Evolutionary conservation across 2,888 invertebrate genomes (phyloP).

Genomic region (Dysmachus trigonus): DNA sequence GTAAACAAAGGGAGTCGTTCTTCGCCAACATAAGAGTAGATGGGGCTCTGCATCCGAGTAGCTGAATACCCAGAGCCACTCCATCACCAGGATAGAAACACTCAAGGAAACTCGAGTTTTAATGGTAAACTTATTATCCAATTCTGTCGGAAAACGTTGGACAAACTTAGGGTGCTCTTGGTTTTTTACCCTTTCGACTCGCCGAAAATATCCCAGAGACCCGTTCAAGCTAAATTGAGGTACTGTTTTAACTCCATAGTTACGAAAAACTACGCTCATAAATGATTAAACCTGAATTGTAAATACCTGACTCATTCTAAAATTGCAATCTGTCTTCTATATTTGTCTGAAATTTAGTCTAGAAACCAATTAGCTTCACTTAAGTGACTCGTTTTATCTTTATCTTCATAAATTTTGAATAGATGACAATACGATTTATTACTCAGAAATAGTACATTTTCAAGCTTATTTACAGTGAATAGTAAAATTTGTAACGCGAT

Average conservation of each 20-base stretch:
- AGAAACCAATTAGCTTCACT: too few relatives aligned
- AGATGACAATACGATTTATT: too few relatives aligned
- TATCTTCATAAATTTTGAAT: too few relatives aligned
- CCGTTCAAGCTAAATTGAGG: background rate
- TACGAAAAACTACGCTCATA: background rate
- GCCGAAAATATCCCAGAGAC: background rate
- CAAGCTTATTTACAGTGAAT: too few relatives aligned
- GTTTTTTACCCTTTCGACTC: background rate
- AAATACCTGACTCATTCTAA: background rate
- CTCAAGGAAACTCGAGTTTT: background rate
- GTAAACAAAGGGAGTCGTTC: background rate
- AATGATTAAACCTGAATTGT: background rate
- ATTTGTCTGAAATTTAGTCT: background rate
- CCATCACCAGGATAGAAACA: background rate
- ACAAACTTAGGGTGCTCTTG: background rate
- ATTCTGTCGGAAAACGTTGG: background rate
- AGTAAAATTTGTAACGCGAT: too few relatives aligned
- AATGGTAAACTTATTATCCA: background rate
- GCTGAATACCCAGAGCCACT: background rate
- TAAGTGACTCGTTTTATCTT: too few relatives aligned
- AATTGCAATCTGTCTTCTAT: too few relatives aligned
- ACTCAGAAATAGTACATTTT: too few relatives aligned
- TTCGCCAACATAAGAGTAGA: background rate
- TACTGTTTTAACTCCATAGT: too few relatives aligned
- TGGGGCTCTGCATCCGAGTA: background rate